phyloP scores from a whole-genome alignment of 2,113 vertebrate genomes.

The Myodes glareolus region DNA sequence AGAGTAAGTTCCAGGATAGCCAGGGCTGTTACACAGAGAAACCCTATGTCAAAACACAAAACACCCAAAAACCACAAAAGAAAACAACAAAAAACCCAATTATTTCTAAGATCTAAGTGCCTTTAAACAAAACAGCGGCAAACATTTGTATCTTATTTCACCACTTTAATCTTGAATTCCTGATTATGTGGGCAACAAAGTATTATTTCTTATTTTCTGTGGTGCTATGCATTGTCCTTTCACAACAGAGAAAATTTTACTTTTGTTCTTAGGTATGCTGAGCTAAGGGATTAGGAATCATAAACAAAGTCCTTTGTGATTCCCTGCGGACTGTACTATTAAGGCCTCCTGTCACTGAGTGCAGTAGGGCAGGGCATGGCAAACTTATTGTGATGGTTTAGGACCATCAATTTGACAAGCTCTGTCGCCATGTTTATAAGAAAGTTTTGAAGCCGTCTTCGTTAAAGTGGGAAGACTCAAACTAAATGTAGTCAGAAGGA shows the following conservation, averaged over 20 bases:
- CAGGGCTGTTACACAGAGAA: too few species aligned
- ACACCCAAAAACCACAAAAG: too few species aligned
- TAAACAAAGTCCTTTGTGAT: neutral
- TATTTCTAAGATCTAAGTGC: neutral
- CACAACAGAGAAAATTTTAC: neutral
- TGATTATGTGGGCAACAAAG: neutral
- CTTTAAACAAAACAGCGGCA: neutral
- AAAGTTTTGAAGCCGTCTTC: neutral
- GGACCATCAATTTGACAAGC: neutral
- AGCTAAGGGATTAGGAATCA: neutral
- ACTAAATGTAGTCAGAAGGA: neutral
- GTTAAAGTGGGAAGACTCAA: neutral
- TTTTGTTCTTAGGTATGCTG: neutral
- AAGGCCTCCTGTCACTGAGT: neutral
- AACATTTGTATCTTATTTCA: neutral
- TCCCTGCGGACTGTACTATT: neutral
- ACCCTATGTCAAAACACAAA: too few species aligned
- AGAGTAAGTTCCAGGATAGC: too few species aligned
- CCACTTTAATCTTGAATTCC: constrained; percentile 26
- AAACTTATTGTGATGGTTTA: neutral
- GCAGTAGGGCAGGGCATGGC: neutral
- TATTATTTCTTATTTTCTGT: neutral
- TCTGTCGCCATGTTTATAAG: neutral
- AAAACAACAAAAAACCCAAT: neutral
- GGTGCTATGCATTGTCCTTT: neutral